phyloP scores from a whole-genome alignment of 2,113 vertebrate species.

The Alethe diademata region DNA sequence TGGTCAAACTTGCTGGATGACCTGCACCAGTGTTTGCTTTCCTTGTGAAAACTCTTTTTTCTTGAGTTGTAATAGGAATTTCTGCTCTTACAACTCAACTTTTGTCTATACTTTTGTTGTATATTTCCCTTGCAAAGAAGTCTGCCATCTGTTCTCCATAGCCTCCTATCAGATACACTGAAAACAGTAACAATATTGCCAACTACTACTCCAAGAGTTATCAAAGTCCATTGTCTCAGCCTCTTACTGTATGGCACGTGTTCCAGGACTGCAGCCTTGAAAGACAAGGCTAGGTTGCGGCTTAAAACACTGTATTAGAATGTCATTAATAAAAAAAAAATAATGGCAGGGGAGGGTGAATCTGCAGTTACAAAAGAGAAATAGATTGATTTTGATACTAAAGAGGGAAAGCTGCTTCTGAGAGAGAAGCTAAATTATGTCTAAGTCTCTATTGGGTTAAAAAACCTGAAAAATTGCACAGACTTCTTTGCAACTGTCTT shows the following conservation, averaged over 20 bases:
- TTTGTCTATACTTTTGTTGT: neutral
- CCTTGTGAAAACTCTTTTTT: neutral
- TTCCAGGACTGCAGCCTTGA: neutral
- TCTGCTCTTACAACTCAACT: neutral
- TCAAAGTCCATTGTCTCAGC: neutral
- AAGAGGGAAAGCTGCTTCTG: neutral
- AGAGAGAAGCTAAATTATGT: neutral
- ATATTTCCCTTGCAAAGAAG: neutral
- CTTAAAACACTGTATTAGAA: neutral
- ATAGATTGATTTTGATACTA: neutral
- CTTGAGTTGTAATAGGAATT: neutral
- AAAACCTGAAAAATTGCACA: neutral
- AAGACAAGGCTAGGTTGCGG: neutral
- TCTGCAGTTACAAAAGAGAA: neutral
- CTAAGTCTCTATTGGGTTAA: neutral
- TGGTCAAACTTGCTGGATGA: neutral
- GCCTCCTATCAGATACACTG: neutral
- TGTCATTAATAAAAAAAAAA: neutral
- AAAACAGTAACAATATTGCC: neutral
- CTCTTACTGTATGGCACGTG: fast-evolving
- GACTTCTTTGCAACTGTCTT: neutral
- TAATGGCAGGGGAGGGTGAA: neutral
- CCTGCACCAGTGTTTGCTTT: neutral
- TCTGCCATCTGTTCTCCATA: neutral
- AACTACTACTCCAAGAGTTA: neutral